Base-by-base conservation (phyloP, 2,888 invertebrate species). In the Phortica okadai region DNA sequence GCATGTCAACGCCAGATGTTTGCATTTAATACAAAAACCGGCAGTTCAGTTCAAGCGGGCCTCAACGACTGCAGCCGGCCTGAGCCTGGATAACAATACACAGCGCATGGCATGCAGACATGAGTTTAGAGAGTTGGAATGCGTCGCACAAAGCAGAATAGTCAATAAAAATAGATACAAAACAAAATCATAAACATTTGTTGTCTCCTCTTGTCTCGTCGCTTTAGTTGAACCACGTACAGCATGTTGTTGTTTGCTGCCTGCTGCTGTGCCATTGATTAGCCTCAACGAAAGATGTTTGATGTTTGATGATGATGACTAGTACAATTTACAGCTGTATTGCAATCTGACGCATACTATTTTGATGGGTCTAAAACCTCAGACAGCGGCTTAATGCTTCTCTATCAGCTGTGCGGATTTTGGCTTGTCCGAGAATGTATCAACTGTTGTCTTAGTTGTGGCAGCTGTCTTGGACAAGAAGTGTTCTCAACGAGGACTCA, bases 351-450 rank as follows among this genome's bases (percentile, higher is more conserved):
- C 8, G 50, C 50, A 33, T 66, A 25, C 41, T 41, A 10, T 62
- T 62, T 62, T 66, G 21, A 56, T 56, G 25, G 72, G 66, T 72
- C 59, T 62, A 77, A 56, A 54, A 25, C 62, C 42, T 58, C 45
- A 70, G 66, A 74, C 75, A 74, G 54, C 75, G 76, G 54, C 41
- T 67, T 33, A 50, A 62, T 62, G 25, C 62, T 16, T 16, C 45
- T 21, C 8, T 45, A 21, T 16, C 66, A 45, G 45, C 73, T 42
- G 72, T 50, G 45, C 44, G 50, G 50, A 14, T 50, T 76, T 69
- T 82, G 83, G 82, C 82, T 80, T 83, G 82, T 80, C 80, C 83
- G 83, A 79, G 83, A 79, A 75, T 72, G 62, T 33, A 64, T 72
- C 14, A 21, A 69, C 44, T n/a, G 56, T 66, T 44, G 41, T 76